Evolutionary conservation across 2,888 invertebrate genomes (phyloP), one percentile per base, ranked within the genome.

Genomic region (Andrena bicolor): DNA sequence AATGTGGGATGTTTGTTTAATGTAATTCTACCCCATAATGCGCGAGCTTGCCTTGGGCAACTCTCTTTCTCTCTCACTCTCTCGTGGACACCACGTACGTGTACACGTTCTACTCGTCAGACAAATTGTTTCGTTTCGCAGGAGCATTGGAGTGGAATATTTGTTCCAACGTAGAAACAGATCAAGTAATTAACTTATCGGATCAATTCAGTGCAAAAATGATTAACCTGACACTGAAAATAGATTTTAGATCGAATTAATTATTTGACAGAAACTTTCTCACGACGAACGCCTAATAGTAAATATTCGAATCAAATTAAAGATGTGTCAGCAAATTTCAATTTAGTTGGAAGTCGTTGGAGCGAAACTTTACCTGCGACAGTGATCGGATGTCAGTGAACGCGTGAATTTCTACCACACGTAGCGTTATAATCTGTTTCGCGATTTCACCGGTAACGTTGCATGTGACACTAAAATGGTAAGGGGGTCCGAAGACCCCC

Each of bases 21-120:
- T 90, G 94, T 93, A 94, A 94, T 91, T 92, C 93, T 89, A 94
- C 90, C 93, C 93, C 91, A 92, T 93, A 94, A 94, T 94, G 94
- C 92, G 93, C 89, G 89, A 92, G 91, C 89, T 92, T 89, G 93
- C 93, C 93, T 89, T 89, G 83, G 93, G 93, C 93, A 85, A 88
- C 80, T 64, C 35, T 32, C 32, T 8, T 2, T 32, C 10, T 35
- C 41, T 41, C 13, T 2, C 13, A 4, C 41, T 41, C 16, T 49
- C 64, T 10, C 58, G 20, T 41, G 58, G 51, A 20, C 28, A 70
- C 23, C 16, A 13, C 23, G 23, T 35, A 68, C 16, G 41, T 26
- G 56, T 56, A 23, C 63, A 56, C 20, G 35, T 20, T 76, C 53
- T 48, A 61, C 13, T 49, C 63, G 20, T 23, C 61, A 63, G 41